phyloP scores from a whole-genome alignment of 2,888 invertebrate species.

The Dolomedes plantarius region DNA sequence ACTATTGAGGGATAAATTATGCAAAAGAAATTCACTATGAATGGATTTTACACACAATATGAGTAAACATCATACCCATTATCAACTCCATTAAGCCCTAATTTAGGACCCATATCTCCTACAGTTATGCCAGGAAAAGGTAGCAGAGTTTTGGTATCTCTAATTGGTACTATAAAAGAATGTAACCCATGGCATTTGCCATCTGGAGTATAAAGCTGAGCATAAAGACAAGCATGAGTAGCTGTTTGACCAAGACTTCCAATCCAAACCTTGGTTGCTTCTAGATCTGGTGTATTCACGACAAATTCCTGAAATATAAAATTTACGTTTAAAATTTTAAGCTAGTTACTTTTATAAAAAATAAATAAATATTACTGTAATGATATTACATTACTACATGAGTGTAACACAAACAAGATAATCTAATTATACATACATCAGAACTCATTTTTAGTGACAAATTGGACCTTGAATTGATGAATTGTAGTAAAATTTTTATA shows the following conservation, averaged over 20 bases:
- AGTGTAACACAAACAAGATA: not conserved
- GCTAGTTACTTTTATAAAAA: not conserved
- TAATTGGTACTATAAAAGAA: constrained; percentile 88
- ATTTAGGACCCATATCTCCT: constrained; percentile 94
- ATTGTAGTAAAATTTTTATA: too few relatives aligned
- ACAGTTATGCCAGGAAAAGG: constrained; percentile 88
- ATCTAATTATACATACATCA: too few relatives aligned
- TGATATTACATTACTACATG: not conserved
- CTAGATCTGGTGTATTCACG: constrained; percentile 85
- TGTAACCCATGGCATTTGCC: constrained; percentile 88
- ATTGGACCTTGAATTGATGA: too few relatives aligned
- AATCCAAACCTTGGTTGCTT: constrained; percentile 90
- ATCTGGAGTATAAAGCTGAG: constrained; percentile 89
- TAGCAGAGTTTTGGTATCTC: constrained; percentile 84
- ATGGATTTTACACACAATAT: too few relatives aligned
- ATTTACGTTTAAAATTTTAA: too few relatives aligned
- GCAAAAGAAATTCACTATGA: too few relatives aligned
- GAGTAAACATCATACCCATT: constrained; percentile 93
- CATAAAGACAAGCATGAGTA: constrained; percentile 90
- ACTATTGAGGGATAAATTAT: too few relatives aligned
- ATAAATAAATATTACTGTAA: not conserved
- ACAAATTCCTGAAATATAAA: constrained; percentile 81
- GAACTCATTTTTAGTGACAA: too few relatives aligned
- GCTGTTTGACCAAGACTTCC: constrained; percentile 85
- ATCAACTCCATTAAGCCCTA: constrained; percentile 93